Percentiles rank a stretch among this genome's conserved stretches.
Conservation (phyloP, 2,113 vertebrate species). For the Phalacrocorax aristotelis region DNA sequence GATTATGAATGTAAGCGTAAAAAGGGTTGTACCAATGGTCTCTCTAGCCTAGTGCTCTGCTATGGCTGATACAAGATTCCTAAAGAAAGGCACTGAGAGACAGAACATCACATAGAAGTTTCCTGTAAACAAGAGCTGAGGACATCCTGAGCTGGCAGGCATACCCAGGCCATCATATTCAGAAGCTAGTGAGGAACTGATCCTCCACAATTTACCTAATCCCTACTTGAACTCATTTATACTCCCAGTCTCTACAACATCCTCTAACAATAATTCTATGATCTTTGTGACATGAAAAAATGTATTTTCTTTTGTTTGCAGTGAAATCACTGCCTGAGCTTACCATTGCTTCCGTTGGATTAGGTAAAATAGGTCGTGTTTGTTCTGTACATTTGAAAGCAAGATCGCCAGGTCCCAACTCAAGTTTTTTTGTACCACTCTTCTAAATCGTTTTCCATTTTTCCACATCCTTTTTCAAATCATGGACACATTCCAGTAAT, state of each 20-base stretch:
- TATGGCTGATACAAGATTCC: not conserved
- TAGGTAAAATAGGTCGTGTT: not conserved
- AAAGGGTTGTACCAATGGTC: not conserved
- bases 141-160: not conserved
- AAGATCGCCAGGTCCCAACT: not conserved
- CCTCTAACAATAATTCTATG: not conserved
- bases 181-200: not conserved
- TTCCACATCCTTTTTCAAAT: not conserved
- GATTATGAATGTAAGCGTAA: not conserved
- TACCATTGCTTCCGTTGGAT: not conserved
- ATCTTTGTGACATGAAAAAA: not conserved
- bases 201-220: not conserved
- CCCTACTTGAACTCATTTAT: not conserved
- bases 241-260: not conserved
- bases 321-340: not conserved
- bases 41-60: not conserved
- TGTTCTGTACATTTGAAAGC: not conserved
- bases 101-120: not conserved
- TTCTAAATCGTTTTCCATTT: slow-evolving; percentile 16
- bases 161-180: not conserved
- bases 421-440: not conserved
- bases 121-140: not conserved
- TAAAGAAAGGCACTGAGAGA: not conserved
- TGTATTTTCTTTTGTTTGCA: not conserved
- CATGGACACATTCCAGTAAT: not conserved